These are phyloP conservation scores for Yponomeuta sedellus DNA, from an alignment of 2,888 invertebrate genomes.

Conservation along the genomic window DNA sequence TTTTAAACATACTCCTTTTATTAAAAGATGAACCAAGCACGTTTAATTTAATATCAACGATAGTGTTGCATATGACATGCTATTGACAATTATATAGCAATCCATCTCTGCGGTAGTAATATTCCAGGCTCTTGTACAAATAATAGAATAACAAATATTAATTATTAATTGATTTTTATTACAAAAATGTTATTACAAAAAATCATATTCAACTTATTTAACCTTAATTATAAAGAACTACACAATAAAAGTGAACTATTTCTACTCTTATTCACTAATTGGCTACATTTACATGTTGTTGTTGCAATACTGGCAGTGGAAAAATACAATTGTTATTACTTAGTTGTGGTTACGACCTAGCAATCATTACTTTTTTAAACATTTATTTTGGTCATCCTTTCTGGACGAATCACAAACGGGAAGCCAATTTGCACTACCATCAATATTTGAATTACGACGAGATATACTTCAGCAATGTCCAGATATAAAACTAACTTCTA, in stretches of 20 bases:
- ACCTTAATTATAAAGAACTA: constrained; percentile 30
- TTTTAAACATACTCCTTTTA: too few species aligned
- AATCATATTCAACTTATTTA: constrained; percentile 65
- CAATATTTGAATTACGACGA: not conserved
- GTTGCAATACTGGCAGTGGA: constrained; percentile 77
- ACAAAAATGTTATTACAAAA: constrained; percentile 74
- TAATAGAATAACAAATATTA: too few species aligned
- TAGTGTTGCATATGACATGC: too few species aligned
- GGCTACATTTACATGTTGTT: constrained; percentile 49
- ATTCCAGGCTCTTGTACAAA: too few species aligned
- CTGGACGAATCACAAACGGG: constrained; percentile 19
- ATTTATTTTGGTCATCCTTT: constrained; percentile 25
- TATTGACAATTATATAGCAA: not conserved
- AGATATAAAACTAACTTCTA: not conserved
- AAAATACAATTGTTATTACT: constrained; percentile 58
- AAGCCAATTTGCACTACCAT: constrained; percentile 10
- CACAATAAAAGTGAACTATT: constrained; percentile 37
- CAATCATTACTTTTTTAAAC: constrained; percentile 17
- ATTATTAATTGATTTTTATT: constrained; percentile 52
- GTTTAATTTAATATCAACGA: too few species aligned
- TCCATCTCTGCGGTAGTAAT: not conserved
- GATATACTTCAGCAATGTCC: not conserved
- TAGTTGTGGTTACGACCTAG: constrained; percentile 38
- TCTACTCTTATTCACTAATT: constrained; percentile 36
- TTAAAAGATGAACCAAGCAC: too few species aligned